Base-by-base conservation (phyloP, 2,113 vertebrate genomes). In the Ammospiza nelsoni region DNA sequence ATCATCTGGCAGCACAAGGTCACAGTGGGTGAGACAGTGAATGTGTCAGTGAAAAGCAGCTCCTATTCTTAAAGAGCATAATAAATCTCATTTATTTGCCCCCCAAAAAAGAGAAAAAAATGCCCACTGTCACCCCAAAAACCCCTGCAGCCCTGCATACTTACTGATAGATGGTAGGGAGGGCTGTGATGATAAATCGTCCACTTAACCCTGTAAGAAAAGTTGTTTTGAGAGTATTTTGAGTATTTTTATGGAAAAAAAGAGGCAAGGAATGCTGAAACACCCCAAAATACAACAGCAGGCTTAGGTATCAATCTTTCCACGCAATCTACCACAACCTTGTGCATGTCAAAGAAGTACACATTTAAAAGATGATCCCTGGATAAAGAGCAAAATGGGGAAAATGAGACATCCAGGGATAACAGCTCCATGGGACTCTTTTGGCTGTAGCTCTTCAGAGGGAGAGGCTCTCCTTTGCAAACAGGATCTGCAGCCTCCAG, bases 141-240 rank as follows among this genome's bases (percentile, higher is more conserved):
- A 10, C 0, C 1, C n/a, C 48, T 33, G 15, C 15, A 25, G 55
- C 14, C 23, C 61, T 61, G 62, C 29, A 72, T 90, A 99, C 99
- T 99, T 97, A 99, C 99, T 99, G 99, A 88, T 99, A 99, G 88
- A 99, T 99, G 24, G 99, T 99, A 62, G 99, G 99, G 96, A 99
- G 98, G 16, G 99, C 99, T n/a, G 99, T 99, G 92, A 99, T 99
- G 94, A 99, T 97, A 97, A 99, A 99, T 75, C 99, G 97, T 10
- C 99, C 99, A 51, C 99, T 99, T 89, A 99, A 93, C 68, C 99
- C 99, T 99, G 94, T 6, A 98, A 94, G 82, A 87, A 89, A 58
- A 97, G 80, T 43, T 6, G 33, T 52, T 86, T 91, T 69, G 35
- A 68, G 65, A 77, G 11, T 5, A 17, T 49, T 65, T 28, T 66